Evolutionary conservation across 2,113 vertebrate genomes (phyloP).

Genomic region (Silurus asotus): DNA sequence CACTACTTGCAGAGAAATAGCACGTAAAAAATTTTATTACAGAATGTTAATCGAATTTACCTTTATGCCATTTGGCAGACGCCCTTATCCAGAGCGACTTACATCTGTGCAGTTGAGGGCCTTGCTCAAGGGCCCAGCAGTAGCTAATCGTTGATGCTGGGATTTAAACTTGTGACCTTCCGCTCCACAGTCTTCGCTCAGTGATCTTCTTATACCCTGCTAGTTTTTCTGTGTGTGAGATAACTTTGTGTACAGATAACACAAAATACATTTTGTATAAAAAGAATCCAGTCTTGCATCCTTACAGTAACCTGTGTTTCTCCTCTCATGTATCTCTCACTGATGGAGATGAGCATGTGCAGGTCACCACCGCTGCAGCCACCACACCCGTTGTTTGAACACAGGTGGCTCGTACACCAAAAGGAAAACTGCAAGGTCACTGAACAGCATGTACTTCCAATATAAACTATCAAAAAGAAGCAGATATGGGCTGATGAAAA

Average conservation of each 20-base stretch:
- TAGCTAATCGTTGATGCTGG: too few relatives aligned
- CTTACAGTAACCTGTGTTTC: not conserved
- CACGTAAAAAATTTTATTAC: too few relatives aligned
- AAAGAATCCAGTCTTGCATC: not conserved
- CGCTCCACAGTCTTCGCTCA: too few relatives aligned
- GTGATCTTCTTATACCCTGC: not conserved
- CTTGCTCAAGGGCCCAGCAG: too few relatives aligned
- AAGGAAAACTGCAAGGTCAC: slow-evolving; percentile 62
- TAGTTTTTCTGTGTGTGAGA: not conserved
- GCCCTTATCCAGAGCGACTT: too few relatives aligned
- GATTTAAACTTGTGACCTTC: too few relatives aligned
- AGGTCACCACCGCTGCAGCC: slow-evolving; percentile 66
- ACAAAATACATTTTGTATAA: not conserved
- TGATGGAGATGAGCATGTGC: slow-evolving; percentile 70
- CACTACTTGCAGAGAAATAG: not conserved
- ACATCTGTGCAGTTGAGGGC: too few relatives aligned
- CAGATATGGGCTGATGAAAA: slow-evolving; percentile 38
- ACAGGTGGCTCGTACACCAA: slow-evolving; percentile 68
- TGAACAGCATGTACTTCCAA: slow-evolving; percentile 61
- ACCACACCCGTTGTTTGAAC: slow-evolving; percentile 67
- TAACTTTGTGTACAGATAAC: not conserved
- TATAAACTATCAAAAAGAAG: slow-evolving; percentile 68
- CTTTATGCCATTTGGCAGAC: too few relatives aligned
- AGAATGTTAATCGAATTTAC: not conserved
- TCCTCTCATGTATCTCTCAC: not conserved